Base-by-base conservation (phyloP, 1,140 invertebrate species). In the Latrodectus geometricus region DNA sequence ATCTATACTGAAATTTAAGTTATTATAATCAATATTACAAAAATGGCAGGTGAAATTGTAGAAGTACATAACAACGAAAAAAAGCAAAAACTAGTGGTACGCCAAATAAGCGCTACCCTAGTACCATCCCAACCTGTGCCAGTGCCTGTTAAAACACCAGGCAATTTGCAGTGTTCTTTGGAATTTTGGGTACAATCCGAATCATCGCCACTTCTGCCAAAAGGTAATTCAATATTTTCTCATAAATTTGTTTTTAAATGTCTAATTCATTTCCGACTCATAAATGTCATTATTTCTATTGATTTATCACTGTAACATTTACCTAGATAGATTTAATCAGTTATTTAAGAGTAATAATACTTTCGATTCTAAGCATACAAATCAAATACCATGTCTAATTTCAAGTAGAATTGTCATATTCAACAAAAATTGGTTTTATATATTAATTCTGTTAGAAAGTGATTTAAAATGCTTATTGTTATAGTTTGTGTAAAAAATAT, bases 131-230 rank as follows among this genome's bases (percentile, higher is more conserved):
- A 48, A 8, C 20, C 21, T 11, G 61, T 80, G 2, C 85, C 76
- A 73, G 2, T 80, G 17, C 85, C 85, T 3, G n/a, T 80, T 7
- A 80, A 69, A 20, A 76, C 85, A 12, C 85, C 85, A n/a, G 85
- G 85, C 0, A 87, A 79, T 15, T 21, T 87, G n/a, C 85, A 87
- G 49, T 73, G 85, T 11, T 69, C 85, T 4, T 56, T 87, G 35
- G 85, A 87, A 68, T 87, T 80, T 56, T 87, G 85, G 85, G 23
- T 87, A 20, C 76, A 87, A 8, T 72, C 75, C 23, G 76, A 78
- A 66, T 80, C 52, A 12, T 79, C 85, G 8, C 85, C 85, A 11
- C 61, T 87, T 17, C 21, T 87, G 12, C 50, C 65, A 15, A 86
- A 86, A 86, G 83, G 83, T 86, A 72, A 65, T 8, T 15, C 1